Conservation (phyloP, 2,113 vertebrate species). For the Alligator mississippiensis region DNA sequence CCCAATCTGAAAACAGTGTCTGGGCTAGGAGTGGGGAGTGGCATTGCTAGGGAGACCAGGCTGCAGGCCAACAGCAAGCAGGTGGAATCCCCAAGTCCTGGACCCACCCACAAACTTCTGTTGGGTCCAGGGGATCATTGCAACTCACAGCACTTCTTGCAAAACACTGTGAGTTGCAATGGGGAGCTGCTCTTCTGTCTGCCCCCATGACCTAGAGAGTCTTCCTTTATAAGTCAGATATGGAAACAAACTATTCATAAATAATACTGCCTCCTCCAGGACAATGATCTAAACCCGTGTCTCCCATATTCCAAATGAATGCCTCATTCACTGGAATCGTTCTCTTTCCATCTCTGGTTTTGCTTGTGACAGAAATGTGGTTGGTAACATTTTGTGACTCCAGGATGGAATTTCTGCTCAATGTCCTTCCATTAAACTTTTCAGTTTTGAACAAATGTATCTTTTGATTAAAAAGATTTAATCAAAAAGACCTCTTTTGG, state of each 20-base stretch:
- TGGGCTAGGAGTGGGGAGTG: too few species aligned
- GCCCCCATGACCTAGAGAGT: neutral
- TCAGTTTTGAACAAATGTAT: neutral
- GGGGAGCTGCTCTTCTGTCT: too few species aligned
- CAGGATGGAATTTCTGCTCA: neutral
- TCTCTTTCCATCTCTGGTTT: neutral
- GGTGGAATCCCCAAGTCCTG: too few species aligned
- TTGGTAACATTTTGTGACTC: conserved; percentile 28
- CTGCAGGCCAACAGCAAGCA: too few species aligned
- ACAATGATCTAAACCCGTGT: neutral
- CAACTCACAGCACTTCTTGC: too few species aligned
- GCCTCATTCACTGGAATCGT: neutral
- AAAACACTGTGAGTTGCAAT: too few species aligned
- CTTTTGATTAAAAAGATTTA: conserved; percentile 23
- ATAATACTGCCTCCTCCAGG: neutral
- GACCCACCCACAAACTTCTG: too few species aligned
- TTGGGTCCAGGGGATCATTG: too few species aligned
- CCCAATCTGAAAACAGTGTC: too few species aligned
- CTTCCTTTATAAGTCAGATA: conserved; percentile 13
- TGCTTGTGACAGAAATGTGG: conserved; percentile 48
- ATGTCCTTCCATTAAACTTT: conserved; percentile 39
- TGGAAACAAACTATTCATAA: neutral
- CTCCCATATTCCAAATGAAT: neutral
- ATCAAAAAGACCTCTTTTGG: conserved; percentile 44
- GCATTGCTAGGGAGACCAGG: too few species aligned